A percentile compares a stretch with the other conserved stretches of the same genome.
Conservation (phyloP, 2,113 vertebrate genomes). For the Silurus glanis region DNA sequence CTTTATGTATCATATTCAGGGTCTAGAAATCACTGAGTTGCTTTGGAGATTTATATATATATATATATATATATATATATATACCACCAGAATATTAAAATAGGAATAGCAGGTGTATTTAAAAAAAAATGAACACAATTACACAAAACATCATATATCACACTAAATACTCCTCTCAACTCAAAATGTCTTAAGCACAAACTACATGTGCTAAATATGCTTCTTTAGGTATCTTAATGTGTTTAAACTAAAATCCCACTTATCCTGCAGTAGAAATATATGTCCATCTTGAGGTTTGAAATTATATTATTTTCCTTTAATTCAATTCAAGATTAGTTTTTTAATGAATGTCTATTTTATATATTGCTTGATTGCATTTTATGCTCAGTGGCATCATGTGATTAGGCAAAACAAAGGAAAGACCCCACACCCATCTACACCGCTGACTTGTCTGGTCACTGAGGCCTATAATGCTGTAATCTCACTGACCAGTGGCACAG, state of each 20-base stretch:
- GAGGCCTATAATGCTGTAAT: conserved; percentile 21
- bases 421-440: neutral
- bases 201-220: neutral
- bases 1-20: neutral
- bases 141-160: neutral
- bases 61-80: neutral
- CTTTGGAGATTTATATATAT: too few species aligned
- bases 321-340: conserved; percentile 35
- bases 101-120: neutral
- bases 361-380: conserved; percentile 39
- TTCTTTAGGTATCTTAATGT: neutral
- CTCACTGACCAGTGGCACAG: conserved; percentile 27
- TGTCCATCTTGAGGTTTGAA: neutral
- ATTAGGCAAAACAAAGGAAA: conserved; percentile 38
- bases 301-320: neutral
- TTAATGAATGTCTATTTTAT: conserved; percentile 11
- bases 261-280: neutral
- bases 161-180: neutral
- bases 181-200: neutral
- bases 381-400: conserved; percentile 30
- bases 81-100: neutral
- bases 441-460: conserved; percentile 18
- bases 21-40: neutral
- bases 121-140: neutral
- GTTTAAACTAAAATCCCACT: neutral